phyloP scores from a whole-genome alignment of 92 coral and sea anemone species.

The Pocillopora grandis region DNA sequence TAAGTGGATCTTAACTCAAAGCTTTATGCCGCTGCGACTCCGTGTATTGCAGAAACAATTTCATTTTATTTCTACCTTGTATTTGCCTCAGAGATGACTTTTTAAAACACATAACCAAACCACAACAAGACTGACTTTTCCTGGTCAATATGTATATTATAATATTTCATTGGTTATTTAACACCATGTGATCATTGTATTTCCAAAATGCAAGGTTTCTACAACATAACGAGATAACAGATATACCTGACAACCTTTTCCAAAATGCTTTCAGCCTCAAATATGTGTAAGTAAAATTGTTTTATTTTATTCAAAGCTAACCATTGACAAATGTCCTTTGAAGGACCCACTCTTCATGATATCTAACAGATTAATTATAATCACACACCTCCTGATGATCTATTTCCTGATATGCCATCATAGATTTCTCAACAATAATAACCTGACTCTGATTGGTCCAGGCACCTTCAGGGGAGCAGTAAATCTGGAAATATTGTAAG shows the following conservation, averaged over 20 bases:
- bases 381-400: neutral
- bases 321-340: neutral
- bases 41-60: too few relatives aligned
- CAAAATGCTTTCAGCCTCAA: slow-evolving; percentile 19
- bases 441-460: slow-evolving; percentile 44
- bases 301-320: neutral
- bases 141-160: neutral
- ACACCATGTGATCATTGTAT: neutral
- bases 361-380: neutral
- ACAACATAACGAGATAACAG: slow-evolving; percentile 53
- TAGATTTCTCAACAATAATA: slow-evolving; percentile 61
- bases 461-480: slow-evolving; percentile 51
- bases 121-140: neutral
- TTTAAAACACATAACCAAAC: neutral
- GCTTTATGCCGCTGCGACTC: too few relatives aligned
- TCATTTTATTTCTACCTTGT: too few relatives aligned
- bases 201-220: slow-evolving; percentile 24
- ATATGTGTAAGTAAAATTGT: slow-evolving; percentile 20
- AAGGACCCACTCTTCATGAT: neutral
- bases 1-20: slow-evolving; percentile 21
- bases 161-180: too few relatives aligned
- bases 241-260: slow-evolving; percentile 45
- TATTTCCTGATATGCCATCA: neutral
- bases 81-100: neutral
- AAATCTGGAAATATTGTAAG: slow-evolving; percentile 57